Conservation (phyloP, 1,140 invertebrate genomes). For the Sinella curviseta region DNA sequence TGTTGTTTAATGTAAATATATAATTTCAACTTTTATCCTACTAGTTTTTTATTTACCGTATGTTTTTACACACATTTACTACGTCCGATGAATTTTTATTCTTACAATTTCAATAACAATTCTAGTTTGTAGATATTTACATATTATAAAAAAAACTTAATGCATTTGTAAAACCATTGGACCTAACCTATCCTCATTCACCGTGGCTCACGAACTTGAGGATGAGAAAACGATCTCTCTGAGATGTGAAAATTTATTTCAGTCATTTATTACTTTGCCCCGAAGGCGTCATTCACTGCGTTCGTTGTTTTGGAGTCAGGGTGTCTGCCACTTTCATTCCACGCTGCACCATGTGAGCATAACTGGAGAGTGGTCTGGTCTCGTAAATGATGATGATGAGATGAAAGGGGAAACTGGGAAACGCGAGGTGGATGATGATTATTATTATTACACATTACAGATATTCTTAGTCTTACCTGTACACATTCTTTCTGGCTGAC, state of each 20-base stretch:
- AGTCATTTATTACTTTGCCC: slow-evolving; percentile 22
- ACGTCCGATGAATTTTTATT: too few relatives aligned
- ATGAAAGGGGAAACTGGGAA: too few relatives aligned
- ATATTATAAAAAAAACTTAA: not conserved
- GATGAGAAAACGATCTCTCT: not conserved
- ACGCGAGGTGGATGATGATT: too few relatives aligned
- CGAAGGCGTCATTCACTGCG: not conserved
- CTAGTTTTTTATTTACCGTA: too few relatives aligned
- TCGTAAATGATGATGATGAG: too few relatives aligned
- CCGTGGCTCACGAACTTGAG: not conserved
- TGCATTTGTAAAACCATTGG: not conserved
- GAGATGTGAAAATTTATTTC: not conserved
- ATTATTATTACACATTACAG: too few relatives aligned
- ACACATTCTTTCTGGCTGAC: not conserved
- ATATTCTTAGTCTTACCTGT: too few relatives aligned
- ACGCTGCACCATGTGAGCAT: not conserved
- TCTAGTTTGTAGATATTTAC: too few relatives aligned
- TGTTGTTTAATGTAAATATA: too few relatives aligned
- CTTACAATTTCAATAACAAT: too few relatives aligned
- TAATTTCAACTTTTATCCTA: too few relatives aligned
- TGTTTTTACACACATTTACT: too few relatives aligned
- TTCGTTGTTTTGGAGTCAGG: slow-evolving; percentile 13
- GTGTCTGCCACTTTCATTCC: not conserved
- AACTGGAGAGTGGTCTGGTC: not conserved
- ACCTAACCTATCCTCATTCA: not conserved